Evolutionary conservation across 2,113 vertebrate species (phyloP).

Genomic region (Pelecanoides urinatrix): DNA sequence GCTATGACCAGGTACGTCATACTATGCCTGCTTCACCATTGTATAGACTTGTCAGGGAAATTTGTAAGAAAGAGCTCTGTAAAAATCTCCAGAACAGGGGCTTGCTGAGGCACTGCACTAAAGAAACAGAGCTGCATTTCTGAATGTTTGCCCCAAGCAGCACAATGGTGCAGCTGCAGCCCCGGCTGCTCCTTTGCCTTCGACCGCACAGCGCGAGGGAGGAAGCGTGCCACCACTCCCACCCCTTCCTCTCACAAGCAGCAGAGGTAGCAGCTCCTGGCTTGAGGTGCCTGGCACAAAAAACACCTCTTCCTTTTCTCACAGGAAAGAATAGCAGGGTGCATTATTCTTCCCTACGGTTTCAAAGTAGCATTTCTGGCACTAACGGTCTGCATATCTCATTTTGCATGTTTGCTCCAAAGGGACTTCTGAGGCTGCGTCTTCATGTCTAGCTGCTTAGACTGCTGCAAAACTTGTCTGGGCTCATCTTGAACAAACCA

Average conservation of each 20-base stretch:
- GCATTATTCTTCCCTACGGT: not conserved
- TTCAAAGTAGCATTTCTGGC: not conserved
- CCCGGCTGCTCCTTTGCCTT: not conserved
- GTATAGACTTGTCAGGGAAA: not conserved
- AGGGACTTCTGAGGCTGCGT: not conserved
- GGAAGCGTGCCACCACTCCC: not conserved
- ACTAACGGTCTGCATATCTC: not conserved
- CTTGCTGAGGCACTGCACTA: not conserved
- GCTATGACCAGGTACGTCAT: not conserved
- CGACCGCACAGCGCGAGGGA: fast-evolving
- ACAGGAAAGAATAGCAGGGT: not conserved
- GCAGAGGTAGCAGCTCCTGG: not conserved
- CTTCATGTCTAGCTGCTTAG: not conserved
- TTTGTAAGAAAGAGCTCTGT: not conserved
- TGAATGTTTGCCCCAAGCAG: not conserved
- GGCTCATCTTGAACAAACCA: not conserved
- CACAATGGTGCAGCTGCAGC: not conserved
- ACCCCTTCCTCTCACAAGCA: not conserved
- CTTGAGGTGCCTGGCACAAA: not conserved
- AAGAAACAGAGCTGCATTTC: not conserved
- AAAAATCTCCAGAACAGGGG: not conserved
- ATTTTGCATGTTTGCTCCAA: not conserved
- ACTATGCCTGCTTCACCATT: not conserved
- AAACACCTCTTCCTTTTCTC: not conserved
- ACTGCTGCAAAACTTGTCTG: not conserved